Evolutionary conservation across 2,888 invertebrate species (phyloP), one percentile per base, ranked within the genome.

Genomic region (Coleophora flavipennella): DNA sequence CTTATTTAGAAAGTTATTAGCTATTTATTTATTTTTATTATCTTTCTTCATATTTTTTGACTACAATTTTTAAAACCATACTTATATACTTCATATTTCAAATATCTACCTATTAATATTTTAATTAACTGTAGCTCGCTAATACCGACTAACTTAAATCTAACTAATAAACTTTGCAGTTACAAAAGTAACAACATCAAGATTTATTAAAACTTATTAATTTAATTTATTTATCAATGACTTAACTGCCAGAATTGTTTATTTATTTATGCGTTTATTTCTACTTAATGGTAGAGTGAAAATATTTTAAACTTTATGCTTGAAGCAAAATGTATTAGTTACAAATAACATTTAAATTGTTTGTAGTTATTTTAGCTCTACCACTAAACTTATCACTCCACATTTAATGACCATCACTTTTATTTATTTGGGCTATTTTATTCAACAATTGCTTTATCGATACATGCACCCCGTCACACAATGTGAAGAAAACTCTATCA

Each of bases 401-500:
- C 33, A 55, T 55, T 57, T 54, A 48, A n/a, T 54, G 33, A 32
- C 29, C 32, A 13, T 33, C 26, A 28, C 33, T 20, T 20, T 20
- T 57, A 54, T 53, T 50, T 20, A 20, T 20, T 20, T 20, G 20
- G 20, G 3, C 50, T 58, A 54, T 53, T 61, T 59, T 57, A 47
- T 61, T n/a, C n/a, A n/a, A n/a, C 58, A 58, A 52, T 53, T 53
- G 53, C 39, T 51, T 69, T 63, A 60, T 61, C 50, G 78, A 81
- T 81, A 81, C 83, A 83, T 81, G 81, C 80, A 77, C 72, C 78
- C 79, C 78, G 83, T 77, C 83, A 83, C 83, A 83, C 83, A 69
- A 72, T 83, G 80, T 81, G 79, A 57, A 53, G 40, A 33, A 59
- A 55, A 11, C 34, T 9, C 38, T 70, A 62, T 55, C 49, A 51